Evolutionary conservation across 2,888 invertebrate genomes (phyloP).

Genomic region (Brachycybe producta): DNA sequence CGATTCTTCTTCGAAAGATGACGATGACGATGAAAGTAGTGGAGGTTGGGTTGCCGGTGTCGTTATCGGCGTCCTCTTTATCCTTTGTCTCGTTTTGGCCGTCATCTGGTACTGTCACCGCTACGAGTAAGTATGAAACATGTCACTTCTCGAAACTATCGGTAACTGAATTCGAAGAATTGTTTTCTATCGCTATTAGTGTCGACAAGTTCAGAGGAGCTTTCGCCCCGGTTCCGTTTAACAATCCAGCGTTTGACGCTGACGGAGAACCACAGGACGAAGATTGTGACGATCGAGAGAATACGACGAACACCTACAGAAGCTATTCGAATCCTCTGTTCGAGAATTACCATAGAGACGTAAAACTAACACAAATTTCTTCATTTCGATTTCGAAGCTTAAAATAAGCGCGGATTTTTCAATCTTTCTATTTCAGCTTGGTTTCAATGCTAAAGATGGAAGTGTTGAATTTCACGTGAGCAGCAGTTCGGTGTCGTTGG

Average conservation of each 20-base stretch:
- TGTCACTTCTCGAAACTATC: not conserved
- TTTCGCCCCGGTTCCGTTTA: constrained; percentile 6
- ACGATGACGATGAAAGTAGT: not conserved
- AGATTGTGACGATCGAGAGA: not conserved
- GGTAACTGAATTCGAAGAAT: not conserved
- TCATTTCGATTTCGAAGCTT: not conserved
- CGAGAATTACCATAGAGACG: not conserved
- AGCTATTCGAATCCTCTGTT: constrained; percentile 14
- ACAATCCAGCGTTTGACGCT: not conserved
- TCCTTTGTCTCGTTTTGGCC: not conserved
- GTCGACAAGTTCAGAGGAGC: not conserved
- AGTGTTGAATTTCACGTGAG: not conserved
- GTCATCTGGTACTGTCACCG: constrained; percentile 6
- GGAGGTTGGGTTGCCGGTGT: constrained; percentile 9
- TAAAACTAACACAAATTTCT: not conserved
- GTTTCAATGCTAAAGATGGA: not conserved
- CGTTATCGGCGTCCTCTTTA: constrained; percentile 6
- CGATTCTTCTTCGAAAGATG: not conserved
- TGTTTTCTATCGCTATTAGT: not conserved
- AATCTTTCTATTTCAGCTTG: not conserved
- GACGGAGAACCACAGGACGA: constrained; percentile 5
- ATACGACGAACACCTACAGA: not conserved
- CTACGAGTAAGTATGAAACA: constrained; percentile 2
- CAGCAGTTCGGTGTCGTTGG: not conserved
- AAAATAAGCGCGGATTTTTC: too few relatives aligned